phyloP scores from a whole-genome alignment of 2,888 invertebrate genomes.

The Hydroisotoma schaefferi region DNA sequence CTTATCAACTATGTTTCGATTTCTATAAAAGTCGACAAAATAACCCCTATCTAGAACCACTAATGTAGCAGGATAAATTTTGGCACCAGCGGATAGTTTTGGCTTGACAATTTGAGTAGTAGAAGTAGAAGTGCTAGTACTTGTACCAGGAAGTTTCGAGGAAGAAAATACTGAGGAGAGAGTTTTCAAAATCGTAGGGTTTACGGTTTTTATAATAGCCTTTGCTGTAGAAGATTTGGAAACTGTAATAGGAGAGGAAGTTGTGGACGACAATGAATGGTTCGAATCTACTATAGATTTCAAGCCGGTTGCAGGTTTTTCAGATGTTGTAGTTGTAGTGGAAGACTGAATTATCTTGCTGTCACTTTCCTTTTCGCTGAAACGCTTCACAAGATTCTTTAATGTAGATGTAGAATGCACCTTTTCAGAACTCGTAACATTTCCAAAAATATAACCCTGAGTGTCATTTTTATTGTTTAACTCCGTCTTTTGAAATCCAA shows the following conservation, averaged over 20 bases:
- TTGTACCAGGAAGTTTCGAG: not conserved
- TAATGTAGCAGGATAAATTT: conserved; percentile 64
- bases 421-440: conserved; percentile 62
- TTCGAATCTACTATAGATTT: not conserved
- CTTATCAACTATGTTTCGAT: conserved; percentile 61
- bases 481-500: conserved; percentile 87
- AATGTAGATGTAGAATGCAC: not conserved
- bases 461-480: conserved; percentile 77
- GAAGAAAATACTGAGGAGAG: not conserved
- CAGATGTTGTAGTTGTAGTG: not conserved
- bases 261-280: not conserved
- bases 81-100: no score
- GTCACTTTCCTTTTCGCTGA: not conserved
- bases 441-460: conserved; percentile 94
- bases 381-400: not conserved
- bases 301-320: not conserved
- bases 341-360: not conserved
- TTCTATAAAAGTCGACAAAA: conserved; percentile 86
- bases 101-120: not conserved
- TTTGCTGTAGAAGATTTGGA: conserved; percentile 1
- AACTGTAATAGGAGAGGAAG: not conserved
- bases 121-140: conserved; percentile 21
- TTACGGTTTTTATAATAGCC: conserved; percentile 6
- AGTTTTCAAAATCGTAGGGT: conserved; percentile 8
- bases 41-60: conserved; percentile 85